Conservation (phyloP, 2,113 vertebrate genomes). For the Sarotherodon lohbergeri region DNA sequence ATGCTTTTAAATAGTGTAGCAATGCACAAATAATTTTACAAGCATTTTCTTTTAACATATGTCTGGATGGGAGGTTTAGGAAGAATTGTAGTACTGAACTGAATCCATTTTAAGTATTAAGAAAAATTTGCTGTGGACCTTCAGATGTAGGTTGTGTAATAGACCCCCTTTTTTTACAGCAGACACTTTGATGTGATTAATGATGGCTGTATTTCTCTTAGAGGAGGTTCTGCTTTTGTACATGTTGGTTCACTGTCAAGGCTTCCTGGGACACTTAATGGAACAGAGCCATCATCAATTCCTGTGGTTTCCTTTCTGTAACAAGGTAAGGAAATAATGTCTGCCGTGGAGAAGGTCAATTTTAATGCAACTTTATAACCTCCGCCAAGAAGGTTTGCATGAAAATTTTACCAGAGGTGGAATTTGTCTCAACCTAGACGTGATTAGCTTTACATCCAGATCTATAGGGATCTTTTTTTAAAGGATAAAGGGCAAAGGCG, state of each 20-base stretch:
- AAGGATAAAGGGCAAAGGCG: rapidly evolving
- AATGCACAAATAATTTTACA: not conserved
- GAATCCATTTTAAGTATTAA: not conserved
- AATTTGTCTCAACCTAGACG: not conserved
- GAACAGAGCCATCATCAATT: not conserved
- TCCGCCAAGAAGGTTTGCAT: not conserved
- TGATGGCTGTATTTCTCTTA: not conserved
- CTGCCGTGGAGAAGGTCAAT: not conserved
- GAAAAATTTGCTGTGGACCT: not conserved
- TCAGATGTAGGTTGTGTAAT: not conserved
- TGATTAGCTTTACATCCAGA: not conserved
- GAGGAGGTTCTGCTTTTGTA: not conserved
- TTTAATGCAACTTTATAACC: not conserved
- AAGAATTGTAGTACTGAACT: not conserved
- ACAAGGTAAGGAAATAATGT: not conserved
- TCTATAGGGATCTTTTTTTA: not conserved
- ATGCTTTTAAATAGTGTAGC: not conserved
- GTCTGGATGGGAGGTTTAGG: not conserved
- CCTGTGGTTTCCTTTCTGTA: not conserved
- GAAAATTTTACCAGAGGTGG: not conserved
- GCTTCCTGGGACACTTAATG: not conserved
- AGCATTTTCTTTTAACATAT: not conserved
- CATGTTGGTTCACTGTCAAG: not conserved
- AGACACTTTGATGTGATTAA: not conserved
- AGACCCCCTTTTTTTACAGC: not conserved